Evolutionary conservation across 2,888 invertebrate genomes (phyloP), one percentile per base, ranked within the genome.

Genomic region (Pilophorus perplexus): DNA sequence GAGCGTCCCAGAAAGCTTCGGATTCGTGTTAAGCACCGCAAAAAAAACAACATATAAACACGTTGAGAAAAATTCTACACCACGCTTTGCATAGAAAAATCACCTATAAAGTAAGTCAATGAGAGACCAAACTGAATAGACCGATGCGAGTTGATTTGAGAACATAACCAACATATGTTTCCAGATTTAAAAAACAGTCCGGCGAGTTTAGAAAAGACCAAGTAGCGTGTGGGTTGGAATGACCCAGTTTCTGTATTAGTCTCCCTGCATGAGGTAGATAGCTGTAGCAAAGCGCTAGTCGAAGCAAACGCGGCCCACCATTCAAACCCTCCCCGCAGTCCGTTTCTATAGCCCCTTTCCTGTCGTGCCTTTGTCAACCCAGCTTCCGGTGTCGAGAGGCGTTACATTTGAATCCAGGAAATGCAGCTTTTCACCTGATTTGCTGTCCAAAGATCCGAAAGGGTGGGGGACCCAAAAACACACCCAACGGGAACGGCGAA

Each of bases 221-320:
- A 28, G 62, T 27, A 33, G 62, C 62, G 62, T 62, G 62, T 62
- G 48, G 62, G 62, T 46, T 14, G 46, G 38, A 46, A 27, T 62
- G 62, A 62, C 62, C 62, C 38, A 62, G 48, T 62, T 52, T 48
- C 33, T 28, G 46, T 46, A 62, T 46, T 62, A 62, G 62, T n/a
- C n/a, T n/a, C n/a, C 62, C 62, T 62, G 62, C 62, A 44, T 20
- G 62, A 62, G 62, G 22, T 37, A 44, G 62, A 62, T 62, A 62
- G 62, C 62, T 33, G 42, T 42, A 55, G 55, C 27, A 42, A 59
- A 55, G 25, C 25, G 23, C 18, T 50, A 18, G n/a, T 33, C 33
- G 6, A 6, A 33, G 33, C 33, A 33, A n/a, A 33, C 48, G 12
- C 10, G 48, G 14, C 48, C 8, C 37, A 38, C 55, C 55, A 42